phyloP scores from a whole-genome alignment of 2,113 vertebrate species.

The Butorides virescens region DNA sequence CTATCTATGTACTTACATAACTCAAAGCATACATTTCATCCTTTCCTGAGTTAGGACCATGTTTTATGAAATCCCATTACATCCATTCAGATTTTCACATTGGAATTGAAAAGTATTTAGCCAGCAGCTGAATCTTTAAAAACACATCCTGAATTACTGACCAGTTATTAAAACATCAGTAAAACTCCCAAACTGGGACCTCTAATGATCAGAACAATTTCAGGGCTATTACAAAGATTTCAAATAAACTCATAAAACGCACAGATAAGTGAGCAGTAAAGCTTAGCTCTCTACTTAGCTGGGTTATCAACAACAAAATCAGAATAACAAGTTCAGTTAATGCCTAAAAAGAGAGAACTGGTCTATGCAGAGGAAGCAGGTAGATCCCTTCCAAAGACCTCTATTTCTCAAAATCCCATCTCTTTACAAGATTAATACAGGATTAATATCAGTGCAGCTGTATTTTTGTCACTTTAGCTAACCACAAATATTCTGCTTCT shows the following conservation, averaged over 20 bases:
- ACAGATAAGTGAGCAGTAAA: conserved; percentile 7
- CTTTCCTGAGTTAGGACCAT: neutral
- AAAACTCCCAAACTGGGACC: neutral
- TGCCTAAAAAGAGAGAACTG: conserved; percentile 15
- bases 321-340: conserved; percentile 37
- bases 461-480: conserved; percentile 66
- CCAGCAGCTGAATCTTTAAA: neutral
- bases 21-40: neutral
- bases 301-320: conserved; percentile 34
- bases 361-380: conserved; percentile 49
- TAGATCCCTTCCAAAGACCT: conserved; percentile 37
- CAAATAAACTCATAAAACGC: conserved; percentile 5
- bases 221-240: conserved; percentile 26
- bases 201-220: neutral
- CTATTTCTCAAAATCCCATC: conserved; percentile 63
- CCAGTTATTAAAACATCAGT: neutral
- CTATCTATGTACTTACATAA: neutral
- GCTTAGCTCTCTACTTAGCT: neutral
- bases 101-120: neutral
- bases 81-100: neutral
- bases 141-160: neutral
- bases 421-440: conserved; percentile 65
- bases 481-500: conserved; percentile 64
- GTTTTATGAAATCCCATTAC: neutral
- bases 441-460: conserved; percentile 64